Evolutionary conservation across 2,113 vertebrate genomes (phyloP).

Genomic region (Perccottus glenii): DNA sequence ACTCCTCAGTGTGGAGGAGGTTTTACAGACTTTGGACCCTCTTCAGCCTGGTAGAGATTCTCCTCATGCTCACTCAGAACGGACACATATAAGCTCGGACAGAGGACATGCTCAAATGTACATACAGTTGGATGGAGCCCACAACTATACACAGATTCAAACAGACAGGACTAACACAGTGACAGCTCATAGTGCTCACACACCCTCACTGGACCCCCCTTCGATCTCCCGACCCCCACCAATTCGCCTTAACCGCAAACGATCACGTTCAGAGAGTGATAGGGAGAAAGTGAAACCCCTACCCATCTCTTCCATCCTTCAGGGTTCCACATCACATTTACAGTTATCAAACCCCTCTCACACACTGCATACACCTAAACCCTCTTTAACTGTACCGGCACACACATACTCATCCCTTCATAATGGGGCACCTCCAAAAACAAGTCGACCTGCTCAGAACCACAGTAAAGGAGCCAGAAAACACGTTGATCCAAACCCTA

Average conservation of each 20-base stretch:
- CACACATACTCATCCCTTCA: conserved; percentile 69
- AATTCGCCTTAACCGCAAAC: conserved; percentile 90
- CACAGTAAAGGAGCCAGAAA: conserved; percentile 91
- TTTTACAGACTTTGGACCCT: conserved; percentile 84
- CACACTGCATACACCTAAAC: conserved; percentile 79
- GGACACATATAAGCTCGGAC: conserved; percentile 57
- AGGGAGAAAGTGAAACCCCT: conserved; percentile 94
- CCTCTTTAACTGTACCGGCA: conserved; percentile 83
- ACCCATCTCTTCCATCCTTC: conserved; percentile 92
- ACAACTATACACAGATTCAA: conserved; percentile 74
- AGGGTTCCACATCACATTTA: conserved; percentile 83
- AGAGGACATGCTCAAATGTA: conserved; percentile 69
- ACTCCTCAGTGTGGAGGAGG: conserved; percentile 92
- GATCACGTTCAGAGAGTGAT: conserved; percentile 95
- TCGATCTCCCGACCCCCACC: conserved; percentile 83
- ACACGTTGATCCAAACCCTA: conserved; percentile 87
- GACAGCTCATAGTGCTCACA: conserved; percentile 76
- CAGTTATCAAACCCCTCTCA: conserved; percentile 84
- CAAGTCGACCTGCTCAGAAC: conserved; percentile 86
- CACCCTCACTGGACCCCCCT: conserved; percentile 81
- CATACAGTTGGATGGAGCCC: conserved; percentile 68
- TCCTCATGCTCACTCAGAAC: conserved; percentile 53
- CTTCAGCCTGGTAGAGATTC: conserved; percentile 64
- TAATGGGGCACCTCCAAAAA: conserved; percentile 88
- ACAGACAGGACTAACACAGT: conserved; percentile 73